Conservation (phyloP, 2,113 vertebrate species). For the Malurus alboscapulatus region DNA sequence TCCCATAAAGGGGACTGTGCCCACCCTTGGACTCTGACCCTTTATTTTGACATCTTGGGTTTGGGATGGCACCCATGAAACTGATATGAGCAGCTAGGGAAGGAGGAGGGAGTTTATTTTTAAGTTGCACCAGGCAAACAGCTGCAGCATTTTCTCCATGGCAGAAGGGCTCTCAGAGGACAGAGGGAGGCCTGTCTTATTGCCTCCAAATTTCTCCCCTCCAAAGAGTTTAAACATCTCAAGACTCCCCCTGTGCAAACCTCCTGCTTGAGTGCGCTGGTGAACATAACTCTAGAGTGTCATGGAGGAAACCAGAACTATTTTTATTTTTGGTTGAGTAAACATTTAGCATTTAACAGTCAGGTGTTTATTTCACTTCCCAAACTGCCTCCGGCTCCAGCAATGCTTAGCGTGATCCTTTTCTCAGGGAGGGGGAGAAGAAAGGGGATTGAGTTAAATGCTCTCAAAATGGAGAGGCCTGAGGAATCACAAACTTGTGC, state of each 20-base stretch:
- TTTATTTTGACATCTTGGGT: background rate
- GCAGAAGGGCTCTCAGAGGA: constrained; percentile 6
- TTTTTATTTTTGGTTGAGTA: constrained; percentile 69
- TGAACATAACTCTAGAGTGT: constrained; percentile 44
- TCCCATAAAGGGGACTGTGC: background rate
- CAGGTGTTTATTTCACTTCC: constrained; percentile 76
- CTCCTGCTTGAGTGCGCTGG: background rate
- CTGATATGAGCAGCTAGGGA: background rate
- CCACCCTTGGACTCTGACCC: background rate
- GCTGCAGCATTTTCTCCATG: constrained; percentile 28
- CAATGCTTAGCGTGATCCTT: constrained; percentile 55
- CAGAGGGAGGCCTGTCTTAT: background rate
- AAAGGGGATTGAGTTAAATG: constrained; percentile 30
- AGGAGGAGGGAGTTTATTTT: constrained; percentile 48
- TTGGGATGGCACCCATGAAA: background rate
- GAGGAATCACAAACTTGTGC: constrained; percentile 61
- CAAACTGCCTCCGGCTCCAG: constrained; percentile 63
- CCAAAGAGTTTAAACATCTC: constrained; percentile 3
- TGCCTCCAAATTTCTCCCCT: constrained; percentile 18
- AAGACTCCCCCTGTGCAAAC: constrained; percentile 13
- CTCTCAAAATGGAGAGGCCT: constrained; percentile 49
- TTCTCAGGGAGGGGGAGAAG: background rate
- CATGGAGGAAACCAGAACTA: constrained; percentile 55
- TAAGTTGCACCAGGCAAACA: constrained; percentile 35
- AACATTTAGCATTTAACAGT: constrained; percentile 72